These are phyloP conservation scores for Drosophila ohnishii DNA, from an alignment of 1,140 invertebrate genomes.

Conservation along the genomic window DNA sequence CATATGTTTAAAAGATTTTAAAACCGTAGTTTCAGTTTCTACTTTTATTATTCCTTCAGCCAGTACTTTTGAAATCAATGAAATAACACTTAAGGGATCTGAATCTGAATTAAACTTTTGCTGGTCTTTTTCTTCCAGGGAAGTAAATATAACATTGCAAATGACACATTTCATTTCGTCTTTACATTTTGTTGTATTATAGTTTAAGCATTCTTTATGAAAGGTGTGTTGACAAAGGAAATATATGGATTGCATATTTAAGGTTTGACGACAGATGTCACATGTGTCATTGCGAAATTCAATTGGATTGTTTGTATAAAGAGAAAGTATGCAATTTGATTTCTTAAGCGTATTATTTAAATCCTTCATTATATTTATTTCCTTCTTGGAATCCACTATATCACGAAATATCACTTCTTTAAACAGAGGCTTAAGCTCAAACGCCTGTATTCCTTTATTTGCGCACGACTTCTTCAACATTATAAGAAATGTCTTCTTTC, in stretches of 20 bases:
- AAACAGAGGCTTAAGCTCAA: conserved; percentile 40
- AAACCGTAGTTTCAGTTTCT: neutral
- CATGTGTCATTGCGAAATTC: conserved; percentile 67
- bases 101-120: neutral
- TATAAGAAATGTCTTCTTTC: conserved; percentile 43
- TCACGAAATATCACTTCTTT: conserved; percentile 16
- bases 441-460: conserved; percentile 10
- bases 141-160: conserved; percentile 25
- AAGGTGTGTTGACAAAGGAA: conserved; percentile 70
- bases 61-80: conserved; percentile 39
- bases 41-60: conserved; percentile 25
- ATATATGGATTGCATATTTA: conserved; percentile 54
- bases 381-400: conserved; percentile 4
- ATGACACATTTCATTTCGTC: conserved; percentile 27
- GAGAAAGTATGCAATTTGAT: conserved; percentile 14
- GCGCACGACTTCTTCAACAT: conserved; percentile 42
- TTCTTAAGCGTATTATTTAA: conserved; percentile 34
- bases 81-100: conserved; percentile 25
- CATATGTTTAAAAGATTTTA: neutral
- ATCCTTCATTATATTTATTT: conserved; percentile 17
- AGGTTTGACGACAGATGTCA: conserved; percentile 54
- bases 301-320: conserved; percentile 55
- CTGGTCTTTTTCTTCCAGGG: neutral
- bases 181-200: conserved; percentile 17
- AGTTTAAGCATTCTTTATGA: conserved; percentile 62